Evolutionary conservation across 2,113 vertebrate genomes (phyloP).

Genomic region (Chloroceryle aenea): DNA sequence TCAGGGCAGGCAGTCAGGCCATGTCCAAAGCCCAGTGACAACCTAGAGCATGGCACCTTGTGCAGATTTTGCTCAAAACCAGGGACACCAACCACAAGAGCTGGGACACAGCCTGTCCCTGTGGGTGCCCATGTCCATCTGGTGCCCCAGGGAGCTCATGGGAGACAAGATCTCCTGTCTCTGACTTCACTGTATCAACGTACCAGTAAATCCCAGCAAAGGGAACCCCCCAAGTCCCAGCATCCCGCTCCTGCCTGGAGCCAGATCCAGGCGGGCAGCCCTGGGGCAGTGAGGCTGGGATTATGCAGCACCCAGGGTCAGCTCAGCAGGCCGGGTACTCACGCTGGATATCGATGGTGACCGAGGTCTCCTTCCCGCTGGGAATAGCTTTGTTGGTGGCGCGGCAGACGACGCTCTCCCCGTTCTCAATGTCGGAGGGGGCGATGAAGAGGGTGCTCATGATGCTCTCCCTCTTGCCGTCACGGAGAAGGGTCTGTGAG

Average conservation of each 20-base stretch:
- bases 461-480: conserved; percentile 92
- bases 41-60: not conserved
- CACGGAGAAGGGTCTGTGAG: conserved; percentile 87
- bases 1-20: not conserved
- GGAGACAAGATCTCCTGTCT: not conserved
- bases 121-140: accelerated
- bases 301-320: accelerated
- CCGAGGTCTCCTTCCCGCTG: conserved; percentile 91
- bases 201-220: not conserved
- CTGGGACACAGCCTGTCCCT: not conserved
- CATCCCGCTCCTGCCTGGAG: not conserved
- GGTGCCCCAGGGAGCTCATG: not conserved
- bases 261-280: accelerated
- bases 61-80: not conserved
- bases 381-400: conserved; percentile 97
- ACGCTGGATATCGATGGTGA: conserved; percentile 98
- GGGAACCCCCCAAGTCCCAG: not conserved
- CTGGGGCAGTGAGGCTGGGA: not conserved
- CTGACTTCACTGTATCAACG: accelerated
- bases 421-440: conserved; percentile 90
- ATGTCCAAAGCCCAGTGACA: accelerated
- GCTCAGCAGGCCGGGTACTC: conserved; percentile 45
- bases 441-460: conserved; percentile 93
- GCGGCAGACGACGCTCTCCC: conserved; percentile 91
- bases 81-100: accelerated